Evolutionary conservation across 2,113 vertebrate species (phyloP).

Genomic region (Mormyrus lacerda): DNA sequence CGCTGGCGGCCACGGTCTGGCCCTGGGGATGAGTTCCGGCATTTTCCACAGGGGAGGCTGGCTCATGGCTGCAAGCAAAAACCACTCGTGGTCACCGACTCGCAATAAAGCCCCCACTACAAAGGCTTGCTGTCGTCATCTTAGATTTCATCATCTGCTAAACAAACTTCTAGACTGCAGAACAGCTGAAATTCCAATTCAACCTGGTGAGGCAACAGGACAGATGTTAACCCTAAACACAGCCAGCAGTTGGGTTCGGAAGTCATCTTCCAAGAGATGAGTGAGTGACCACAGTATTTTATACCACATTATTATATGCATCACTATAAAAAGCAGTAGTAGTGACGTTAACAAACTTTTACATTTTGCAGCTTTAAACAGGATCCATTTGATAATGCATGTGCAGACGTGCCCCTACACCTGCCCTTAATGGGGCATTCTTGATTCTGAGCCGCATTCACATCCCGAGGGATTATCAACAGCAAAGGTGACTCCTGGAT

Average conservation of each 20-base stretch:
- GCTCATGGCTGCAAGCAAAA: constrained; percentile 61
- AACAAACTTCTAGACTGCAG: background rate
- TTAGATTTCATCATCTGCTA: background rate
- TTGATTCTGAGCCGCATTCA: constrained; percentile 17
- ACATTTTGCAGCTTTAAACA: background rate
- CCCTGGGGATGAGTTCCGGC: constrained; percentile 51
- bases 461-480: constrained; percentile 6
- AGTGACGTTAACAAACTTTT: background rate
- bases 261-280: background rate
- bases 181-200: background rate
- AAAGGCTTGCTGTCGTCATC: background rate
- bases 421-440: background rate
- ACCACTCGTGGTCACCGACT: background rate
- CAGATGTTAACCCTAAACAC: background rate
- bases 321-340: background rate
- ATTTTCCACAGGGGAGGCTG: constrained; percentile 64
- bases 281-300: background rate
- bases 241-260: background rate
- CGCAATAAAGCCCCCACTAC: background rate
- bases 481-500: constrained; percentile 19
- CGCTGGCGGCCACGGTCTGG: constrained; percentile 48
- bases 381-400: background rate
- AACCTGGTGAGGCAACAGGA: background rate
- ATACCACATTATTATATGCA: background rate
- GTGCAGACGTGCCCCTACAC: background rate